Percentiles rank a stretch among this genome's conserved stretches.
These are phyloP conservation scores for Cyaniris semiargus DNA, from an alignment of 2,888 invertebrate species.

Conservation along the genomic window DNA sequence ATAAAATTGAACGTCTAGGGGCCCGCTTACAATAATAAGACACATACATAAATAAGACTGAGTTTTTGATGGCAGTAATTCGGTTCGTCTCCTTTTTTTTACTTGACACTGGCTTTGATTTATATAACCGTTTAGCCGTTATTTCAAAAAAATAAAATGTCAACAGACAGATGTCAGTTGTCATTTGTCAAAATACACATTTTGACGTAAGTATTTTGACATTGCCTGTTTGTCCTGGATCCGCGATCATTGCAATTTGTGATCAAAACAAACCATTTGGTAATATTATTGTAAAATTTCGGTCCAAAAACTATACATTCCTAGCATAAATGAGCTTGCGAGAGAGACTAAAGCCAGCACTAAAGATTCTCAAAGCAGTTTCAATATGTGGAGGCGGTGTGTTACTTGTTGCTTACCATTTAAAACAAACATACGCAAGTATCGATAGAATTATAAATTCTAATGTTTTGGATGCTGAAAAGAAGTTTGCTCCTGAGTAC, in stretches of 20 bases:
- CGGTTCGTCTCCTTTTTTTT: no score
- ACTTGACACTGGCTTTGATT: no score
- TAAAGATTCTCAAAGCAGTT: conserved; percentile 57
- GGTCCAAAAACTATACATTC: conserved; percentile 1
- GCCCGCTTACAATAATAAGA: no score
- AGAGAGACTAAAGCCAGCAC: conserved; percentile 55
- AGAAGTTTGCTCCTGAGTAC: conserved; percentile 66
- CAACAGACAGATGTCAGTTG: no score
- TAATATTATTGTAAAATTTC: background rate
- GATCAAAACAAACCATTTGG: background rate
- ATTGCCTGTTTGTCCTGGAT: no score
- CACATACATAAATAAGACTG: no score
- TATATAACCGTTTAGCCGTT: no score
- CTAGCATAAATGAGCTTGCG: conserved; percentile 53
- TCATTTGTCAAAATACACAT: background rate
- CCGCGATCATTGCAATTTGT: background rate
- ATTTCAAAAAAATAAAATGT: no score
- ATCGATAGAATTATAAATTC: conserved; percentile 62
- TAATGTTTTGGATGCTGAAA: conserved; percentile 65
- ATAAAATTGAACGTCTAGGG: no score
- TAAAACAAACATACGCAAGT: conserved; percentile 54
- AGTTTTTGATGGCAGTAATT: no score
- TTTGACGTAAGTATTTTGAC: background rate
- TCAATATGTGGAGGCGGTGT: conserved; percentile 53
- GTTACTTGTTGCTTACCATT: conserved; percentile 57